Percentiles rank a stretch among this genome's conserved stretches.
Evolutionary conservation across 2,113 vertebrate species (phyloP).

Genomic region (Gnathonemus echidnorhynchus): DNA sequence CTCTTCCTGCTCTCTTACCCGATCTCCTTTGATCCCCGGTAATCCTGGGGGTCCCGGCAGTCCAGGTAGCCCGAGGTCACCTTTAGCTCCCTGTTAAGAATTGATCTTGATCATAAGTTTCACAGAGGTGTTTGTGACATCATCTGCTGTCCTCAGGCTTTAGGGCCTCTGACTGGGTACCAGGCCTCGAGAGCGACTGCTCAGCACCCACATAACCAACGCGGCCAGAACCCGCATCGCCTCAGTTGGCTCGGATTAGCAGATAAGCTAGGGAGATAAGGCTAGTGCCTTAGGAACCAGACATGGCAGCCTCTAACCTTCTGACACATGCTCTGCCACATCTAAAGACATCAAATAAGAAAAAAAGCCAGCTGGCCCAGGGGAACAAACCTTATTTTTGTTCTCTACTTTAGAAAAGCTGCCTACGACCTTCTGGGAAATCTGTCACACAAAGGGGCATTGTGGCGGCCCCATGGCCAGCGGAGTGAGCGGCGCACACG

Average conservation of each 20-base stretch:
- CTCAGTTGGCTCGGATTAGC: not conserved
- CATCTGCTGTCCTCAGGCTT: not conserved
- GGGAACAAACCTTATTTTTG: not conserved
- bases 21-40: slow-evolving; percentile 80
- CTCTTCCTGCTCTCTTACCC: slow-evolving; percentile 64
- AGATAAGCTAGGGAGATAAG: not conserved
- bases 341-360: not conserved
- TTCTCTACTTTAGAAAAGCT: not conserved
- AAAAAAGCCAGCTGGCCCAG: not conserved
- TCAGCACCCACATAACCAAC: not conserved
- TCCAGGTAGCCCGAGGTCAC: slow-evolving; percentile 82
- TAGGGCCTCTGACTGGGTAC: not conserved
- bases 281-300: not conserved
- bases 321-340: not conserved
- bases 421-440: not conserved
- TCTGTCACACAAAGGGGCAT: not conserved
- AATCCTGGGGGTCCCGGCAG: slow-evolving; percentile 80
- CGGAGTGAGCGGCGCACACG: not conserved
- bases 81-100: slow-evolving; percentile 72
- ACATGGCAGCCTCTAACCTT: not conserved
- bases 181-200: not conserved
- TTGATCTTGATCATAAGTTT: not conserved
- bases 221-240: not conserved
- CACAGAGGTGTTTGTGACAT: not conserved
- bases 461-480: not conserved